Percentiles rank a stretch among this genome's conserved stretches.
Conservation (phyloP, 2,797 vertebrate genomes). For the Avahi laniger region DNA sequence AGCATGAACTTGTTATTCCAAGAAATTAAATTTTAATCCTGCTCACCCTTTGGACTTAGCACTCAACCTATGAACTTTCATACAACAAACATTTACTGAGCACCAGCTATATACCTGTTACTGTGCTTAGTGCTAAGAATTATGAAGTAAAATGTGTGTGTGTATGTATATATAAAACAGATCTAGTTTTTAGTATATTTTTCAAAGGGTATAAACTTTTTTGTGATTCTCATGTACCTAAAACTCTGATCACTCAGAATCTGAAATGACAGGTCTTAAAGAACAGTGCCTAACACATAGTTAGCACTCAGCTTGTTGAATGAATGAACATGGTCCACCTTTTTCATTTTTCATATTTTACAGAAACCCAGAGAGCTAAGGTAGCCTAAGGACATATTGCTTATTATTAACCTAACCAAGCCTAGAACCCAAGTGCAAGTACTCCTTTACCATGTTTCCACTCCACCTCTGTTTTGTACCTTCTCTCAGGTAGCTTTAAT, state of each 20-base stretch:
- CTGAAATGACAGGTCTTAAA: conserved; percentile 17
- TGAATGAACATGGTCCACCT: background rate
- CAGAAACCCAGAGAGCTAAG: background rate
- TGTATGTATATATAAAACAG: no score
- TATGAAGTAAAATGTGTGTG: background rate
- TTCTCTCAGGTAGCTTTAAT: conserved; percentile 44
- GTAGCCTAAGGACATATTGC: background rate
- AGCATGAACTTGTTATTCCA: background rate
- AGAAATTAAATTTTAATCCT: conserved; percentile 59
- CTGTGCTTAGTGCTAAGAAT: background rate
- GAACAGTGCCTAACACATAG: background rate
- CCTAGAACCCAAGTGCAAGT: background rate
- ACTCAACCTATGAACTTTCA: conserved; percentile 34
- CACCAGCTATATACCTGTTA: background rate
- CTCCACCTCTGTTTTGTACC: background rate
- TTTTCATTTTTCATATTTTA: conserved; percentile 47
- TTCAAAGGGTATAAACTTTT: background rate
- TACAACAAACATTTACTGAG: conserved; percentile 40
- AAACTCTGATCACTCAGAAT: conserved; percentile 7
- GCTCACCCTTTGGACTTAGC: conserved; percentile 47
- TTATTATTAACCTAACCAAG: background rate
- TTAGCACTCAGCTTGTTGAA: background rate
- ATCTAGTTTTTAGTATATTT: conserved; percentile 12
- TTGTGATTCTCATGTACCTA: background rate
- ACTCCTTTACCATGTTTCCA: background rate